Percentiles rank a stretch among this genome's conserved stretches.
Conservation (phyloP, 2,113 vertebrate genomes). For the Oryzias javanicus region DNA sequence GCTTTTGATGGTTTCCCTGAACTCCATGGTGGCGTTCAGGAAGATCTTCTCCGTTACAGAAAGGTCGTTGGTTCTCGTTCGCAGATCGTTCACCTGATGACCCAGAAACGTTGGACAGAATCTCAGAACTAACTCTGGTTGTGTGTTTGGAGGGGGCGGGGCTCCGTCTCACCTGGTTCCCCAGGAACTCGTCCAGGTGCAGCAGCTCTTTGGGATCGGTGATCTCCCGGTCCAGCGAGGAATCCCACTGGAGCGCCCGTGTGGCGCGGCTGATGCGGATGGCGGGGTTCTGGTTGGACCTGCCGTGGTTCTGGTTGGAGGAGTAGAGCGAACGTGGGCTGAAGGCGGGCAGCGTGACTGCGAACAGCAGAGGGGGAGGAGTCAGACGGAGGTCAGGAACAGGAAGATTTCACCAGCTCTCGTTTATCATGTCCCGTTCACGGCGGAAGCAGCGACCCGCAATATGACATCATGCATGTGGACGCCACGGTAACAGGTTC, state of each 20-base stretch:
- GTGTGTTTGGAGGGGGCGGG: too few relatives aligned
- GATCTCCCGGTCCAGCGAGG: slow-evolving; percentile 82
- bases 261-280: slow-evolving; percentile 89
- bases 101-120: not conserved
- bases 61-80: slow-evolving; percentile 75
- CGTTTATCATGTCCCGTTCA: too few relatives aligned
- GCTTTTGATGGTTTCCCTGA: slow-evolving; percentile 89
- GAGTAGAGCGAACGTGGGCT: slow-evolving; percentile 38
- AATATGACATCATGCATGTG: too few relatives aligned
- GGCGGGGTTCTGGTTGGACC: slow-evolving; percentile 66
- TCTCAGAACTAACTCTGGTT: too few relatives aligned
- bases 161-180: slow-evolving; percentile 82
- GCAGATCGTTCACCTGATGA: slow-evolving; percentile 87
- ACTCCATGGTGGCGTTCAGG: slow-evolving; percentile 86
- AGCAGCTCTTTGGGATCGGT: slow-evolving; percentile 87
- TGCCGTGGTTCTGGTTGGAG: slow-evolving; percentile 48
- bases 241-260: slow-evolving; percentile 76
- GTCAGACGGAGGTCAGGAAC: not conserved
- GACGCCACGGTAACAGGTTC: too few relatives aligned
- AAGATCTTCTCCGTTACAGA: slow-evolving; percentile 87
- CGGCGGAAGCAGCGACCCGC: too few relatives aligned
- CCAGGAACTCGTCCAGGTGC: slow-evolving; percentile 92
- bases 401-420: too few relatives aligned
- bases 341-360: slow-evolving; percentile 48
- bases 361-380: not conserved